Conservation (phyloP, 2,113 vertebrate species). For the Leptobrachium ailaonicum region DNA sequence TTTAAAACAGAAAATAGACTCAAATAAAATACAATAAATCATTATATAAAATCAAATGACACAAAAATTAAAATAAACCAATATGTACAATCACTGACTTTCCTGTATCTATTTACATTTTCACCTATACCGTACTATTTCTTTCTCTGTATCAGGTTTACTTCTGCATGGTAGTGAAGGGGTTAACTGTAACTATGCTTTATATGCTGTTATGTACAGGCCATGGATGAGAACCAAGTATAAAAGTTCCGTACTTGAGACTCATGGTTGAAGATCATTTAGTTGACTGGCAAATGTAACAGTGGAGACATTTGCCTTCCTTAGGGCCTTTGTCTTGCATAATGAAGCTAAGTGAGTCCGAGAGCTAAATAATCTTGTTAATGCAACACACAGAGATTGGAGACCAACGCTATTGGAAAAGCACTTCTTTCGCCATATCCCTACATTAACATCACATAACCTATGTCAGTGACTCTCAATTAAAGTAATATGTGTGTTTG, state of each 20-base stretch:
- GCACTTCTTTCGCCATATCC: conserved; percentile 59
- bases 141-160: too few relatives aligned
- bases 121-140: too few relatives aligned
- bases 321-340: conserved; percentile 46
- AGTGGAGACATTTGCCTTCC: conserved; percentile 47
- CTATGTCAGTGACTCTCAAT: conserved; percentile 71
- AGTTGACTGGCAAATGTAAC: conserved; percentile 55
- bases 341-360: conserved; percentile 51
- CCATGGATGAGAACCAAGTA: background rate
- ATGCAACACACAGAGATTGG: conserved; percentile 57
- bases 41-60: too few relatives aligned
- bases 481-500: conserved; percentile 76
- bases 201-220: too few relatives aligned
- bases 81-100: too few relatives aligned
- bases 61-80: too few relatives aligned
- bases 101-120: too few relatives aligned
- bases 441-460: conserved; percentile 70
- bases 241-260: background rate
- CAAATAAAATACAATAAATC: too few relatives aligned
- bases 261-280: conserved; percentile 61
- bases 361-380: conserved; percentile 57
- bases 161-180: too few relatives aligned
- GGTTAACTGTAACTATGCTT: too few relatives aligned
- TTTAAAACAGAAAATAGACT: too few relatives aligned
- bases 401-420: conserved; percentile 58